Evolutionary conservation across 2,113 vertebrate genomes (phyloP).

Genomic region (Podarcis muralis): DNA sequence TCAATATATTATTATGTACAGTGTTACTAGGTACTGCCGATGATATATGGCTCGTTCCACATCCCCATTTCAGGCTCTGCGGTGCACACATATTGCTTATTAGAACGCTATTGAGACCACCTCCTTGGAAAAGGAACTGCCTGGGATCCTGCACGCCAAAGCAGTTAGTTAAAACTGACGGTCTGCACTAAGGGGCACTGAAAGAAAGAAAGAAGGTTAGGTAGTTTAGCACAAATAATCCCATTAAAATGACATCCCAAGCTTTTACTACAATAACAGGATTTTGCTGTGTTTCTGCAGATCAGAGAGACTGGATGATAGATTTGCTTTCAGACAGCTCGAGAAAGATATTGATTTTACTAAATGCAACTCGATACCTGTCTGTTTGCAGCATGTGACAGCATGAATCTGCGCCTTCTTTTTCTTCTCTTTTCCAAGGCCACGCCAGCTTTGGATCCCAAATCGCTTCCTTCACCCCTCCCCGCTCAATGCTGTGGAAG

Average conservation of each 20-base stretch:
- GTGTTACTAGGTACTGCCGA: conserved; percentile 17
- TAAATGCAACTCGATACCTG: conserved; percentile 61
- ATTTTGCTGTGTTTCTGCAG: conserved; percentile 49
- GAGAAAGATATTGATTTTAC: conserved; percentile 57
- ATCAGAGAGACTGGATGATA: conserved; percentile 31
- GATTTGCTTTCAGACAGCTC: conserved; percentile 59
- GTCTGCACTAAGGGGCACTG: conserved; percentile 4
- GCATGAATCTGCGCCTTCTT: background rate
- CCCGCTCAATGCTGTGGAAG: background rate
- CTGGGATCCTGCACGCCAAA: background rate
- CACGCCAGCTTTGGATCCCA: too few relatives aligned
- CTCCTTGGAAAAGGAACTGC: background rate
- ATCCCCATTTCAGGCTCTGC: conserved; percentile 20
- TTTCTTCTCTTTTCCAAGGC: background rate
- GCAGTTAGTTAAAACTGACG: conserved; percentile 22
- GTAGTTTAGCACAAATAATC: conserved; percentile 45
- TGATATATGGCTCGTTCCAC: background rate
- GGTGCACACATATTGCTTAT: background rate
- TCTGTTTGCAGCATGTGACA: conserved; percentile 52
- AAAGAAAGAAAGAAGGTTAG: background rate
- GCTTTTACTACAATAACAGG: conserved; percentile 47
- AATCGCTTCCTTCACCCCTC: too few relatives aligned
- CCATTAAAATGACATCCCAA: conserved; percentile 41
- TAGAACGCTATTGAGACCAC: conserved; percentile 6
- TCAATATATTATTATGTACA: conserved; percentile 49